Percentiles rank a stretch among this genome's conserved stretches.
phyloP scores from a whole-genome alignment of 2,113 vertebrate genomes.

The Protobothrops flavoviridis region DNA sequence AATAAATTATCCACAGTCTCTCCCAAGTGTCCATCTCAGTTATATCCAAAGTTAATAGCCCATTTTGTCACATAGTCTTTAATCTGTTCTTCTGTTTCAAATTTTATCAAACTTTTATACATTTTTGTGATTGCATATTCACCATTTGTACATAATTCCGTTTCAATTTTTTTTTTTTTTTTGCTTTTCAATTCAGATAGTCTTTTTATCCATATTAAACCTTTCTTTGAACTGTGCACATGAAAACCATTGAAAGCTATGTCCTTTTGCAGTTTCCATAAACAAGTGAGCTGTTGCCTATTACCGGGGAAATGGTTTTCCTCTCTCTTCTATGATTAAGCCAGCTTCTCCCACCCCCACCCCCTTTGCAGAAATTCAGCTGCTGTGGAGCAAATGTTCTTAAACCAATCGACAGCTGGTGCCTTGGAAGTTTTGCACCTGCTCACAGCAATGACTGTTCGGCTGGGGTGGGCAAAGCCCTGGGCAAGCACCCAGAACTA shows the following conservation, averaged over 20 bases:
- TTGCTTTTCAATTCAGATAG: neutral
- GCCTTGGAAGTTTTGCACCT: neutral
- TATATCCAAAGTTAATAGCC: neutral
- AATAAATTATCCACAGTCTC: neutral
- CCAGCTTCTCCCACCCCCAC: neutral
- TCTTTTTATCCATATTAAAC: neutral
- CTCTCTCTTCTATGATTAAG: neutral
- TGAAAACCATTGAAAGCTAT: neutral
- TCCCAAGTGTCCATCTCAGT: neutral
- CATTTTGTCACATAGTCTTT: neutral
- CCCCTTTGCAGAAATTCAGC: neutral
- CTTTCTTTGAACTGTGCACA: neutral
- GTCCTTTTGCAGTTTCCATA: neutral
- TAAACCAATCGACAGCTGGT: neutral
- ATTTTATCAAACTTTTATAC: neutral
- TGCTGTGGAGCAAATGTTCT: neutral
- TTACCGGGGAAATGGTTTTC: neutral
- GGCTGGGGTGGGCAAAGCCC: neutral
- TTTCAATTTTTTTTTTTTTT: neutral
- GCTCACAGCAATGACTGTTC: neutral
- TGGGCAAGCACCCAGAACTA: neutral
- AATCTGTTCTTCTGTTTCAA: neutral
- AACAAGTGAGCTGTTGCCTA: neutral
- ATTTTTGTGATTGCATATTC: neutral
- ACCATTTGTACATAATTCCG: neutral